Evolutionary conservation across 2,888 invertebrate genomes (phyloP), one percentile per base, ranked within the genome.

Genomic region (Oeneis ivallda): DNA sequence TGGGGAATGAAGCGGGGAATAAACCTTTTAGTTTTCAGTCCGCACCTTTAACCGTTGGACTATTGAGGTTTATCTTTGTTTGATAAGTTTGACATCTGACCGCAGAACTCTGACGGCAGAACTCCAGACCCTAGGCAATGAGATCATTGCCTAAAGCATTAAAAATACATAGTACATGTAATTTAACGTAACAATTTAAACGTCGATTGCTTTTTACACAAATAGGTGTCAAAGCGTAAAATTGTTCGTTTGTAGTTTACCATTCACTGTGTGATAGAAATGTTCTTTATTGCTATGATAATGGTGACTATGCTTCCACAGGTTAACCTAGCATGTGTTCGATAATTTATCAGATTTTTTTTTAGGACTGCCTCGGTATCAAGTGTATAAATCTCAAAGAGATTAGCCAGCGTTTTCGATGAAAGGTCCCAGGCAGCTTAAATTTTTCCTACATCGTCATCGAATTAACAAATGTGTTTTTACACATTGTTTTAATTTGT

Each of bases 151-250:
- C 10, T 47, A 9, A 47, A 47, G 47, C 8, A 3, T 47, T 9
- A 76, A 77, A 76, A 64, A 61, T 64, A 32, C 68, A n/a, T n/a
- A n/a, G 75, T 69, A 73, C 74, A 68, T 75, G 73, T 68, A 70
- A 67, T 71, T 70, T 71, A 67, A 68, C 78, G 81, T 73, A 81
- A 81, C 82, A 81, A 73, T 87, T 87, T 80, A 84, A 87, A 88
- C 85, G 75, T 79, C 78, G 75, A 73, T 82, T 79, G 80, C 78
- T 76, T 72, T 77, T 76, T 77, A 70, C 78, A 86, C 86, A 86
- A 88, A 87, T 83, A 81, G 78, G 79, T 81, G 79, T 72, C 74
- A 82, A 87, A 81, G 83, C 84, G 82, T 85, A 79, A 83, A 83
- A 80, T 73, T 19, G 76, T 75, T 47, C 47, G 58, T 58, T 58